Conservation (phyloP, 2,797 vertebrate species). For the Prionace glauca region DNA sequence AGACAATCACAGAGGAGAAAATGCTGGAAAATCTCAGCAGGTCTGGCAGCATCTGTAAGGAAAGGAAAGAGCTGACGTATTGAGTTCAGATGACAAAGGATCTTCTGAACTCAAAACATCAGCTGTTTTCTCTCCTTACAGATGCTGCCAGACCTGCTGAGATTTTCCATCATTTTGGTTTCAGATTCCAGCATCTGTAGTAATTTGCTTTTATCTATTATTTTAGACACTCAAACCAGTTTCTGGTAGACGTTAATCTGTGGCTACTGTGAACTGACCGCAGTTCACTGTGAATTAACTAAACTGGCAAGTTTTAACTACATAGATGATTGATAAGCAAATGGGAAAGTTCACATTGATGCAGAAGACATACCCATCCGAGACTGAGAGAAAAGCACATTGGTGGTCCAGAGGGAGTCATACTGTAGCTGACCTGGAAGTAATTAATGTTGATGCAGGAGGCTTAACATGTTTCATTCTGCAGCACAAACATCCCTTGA, state of each 20-base stretch:
- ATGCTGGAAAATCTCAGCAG: too few species aligned
- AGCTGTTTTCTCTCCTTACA: too few species aligned
- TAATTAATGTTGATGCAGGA: neutral
- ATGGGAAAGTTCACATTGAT: neutral
- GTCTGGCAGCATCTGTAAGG: too few species aligned
- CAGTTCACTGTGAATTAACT: too few species aligned
- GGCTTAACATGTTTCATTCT: neutral
- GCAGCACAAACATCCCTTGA: slow-evolving; percentile 14
- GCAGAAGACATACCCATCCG: neutral
- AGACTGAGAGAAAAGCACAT: neutral
- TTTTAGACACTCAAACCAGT: neutral
- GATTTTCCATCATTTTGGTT: too few species aligned
- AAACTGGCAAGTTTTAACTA: neutral
- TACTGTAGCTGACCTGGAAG: neutral
- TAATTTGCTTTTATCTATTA: too few species aligned
- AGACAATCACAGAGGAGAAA: too few species aligned
- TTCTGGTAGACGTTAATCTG: neutral
- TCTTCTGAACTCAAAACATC: too few species aligned
- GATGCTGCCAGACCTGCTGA: too few species aligned
- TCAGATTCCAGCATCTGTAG: too few species aligned
- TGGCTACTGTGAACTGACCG: neutral
- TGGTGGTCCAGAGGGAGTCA: neutral
- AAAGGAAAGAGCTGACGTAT: too few species aligned
- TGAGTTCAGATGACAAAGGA: too few species aligned
- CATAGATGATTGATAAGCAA: neutral